These are phyloP conservation scores for Percopsis transmontana DNA, from an alignment of 2,113 vertebrate species.

Conservation along the genomic window DNA sequence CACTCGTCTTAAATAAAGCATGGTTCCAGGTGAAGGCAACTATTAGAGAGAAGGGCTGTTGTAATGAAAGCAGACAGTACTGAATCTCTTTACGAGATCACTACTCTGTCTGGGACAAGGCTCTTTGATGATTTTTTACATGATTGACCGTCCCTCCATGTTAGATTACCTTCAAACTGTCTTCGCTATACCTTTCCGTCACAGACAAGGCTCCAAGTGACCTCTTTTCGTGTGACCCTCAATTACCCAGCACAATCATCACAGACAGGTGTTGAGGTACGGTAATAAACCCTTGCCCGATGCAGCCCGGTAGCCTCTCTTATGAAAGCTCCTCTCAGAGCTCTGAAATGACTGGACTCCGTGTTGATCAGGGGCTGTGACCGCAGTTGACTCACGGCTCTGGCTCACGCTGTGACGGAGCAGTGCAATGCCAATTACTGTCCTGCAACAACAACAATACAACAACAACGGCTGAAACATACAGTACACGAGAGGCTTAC, in stretches of 20 bases:
- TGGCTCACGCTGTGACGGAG: constrained; percentile 26
- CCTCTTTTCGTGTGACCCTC: constrained; percentile 67
- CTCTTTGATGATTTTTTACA: constrained; percentile 48
- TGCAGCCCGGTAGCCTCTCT: constrained; percentile 44
- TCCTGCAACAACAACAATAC: background rate
- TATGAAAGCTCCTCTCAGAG: constrained; percentile 55
- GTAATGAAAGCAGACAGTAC: constrained; percentile 35
- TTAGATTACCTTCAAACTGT: constrained; percentile 51
- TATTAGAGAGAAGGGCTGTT: constrained; percentile 38
- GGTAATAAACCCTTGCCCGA: constrained; percentile 64
- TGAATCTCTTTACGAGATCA: constrained; percentile 60
- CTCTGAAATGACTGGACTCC: constrained; percentile 53
- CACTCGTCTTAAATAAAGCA: constrained; percentile 44
- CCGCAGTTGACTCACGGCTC: constrained; percentile 56
- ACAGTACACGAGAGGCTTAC: no score
- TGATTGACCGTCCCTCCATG: constrained; percentile 61
- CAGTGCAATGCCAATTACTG: constrained; percentile 20
- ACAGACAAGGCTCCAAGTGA: constrained; percentile 54
- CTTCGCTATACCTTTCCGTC: constrained; percentile 56
- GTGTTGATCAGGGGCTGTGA: constrained; percentile 58
- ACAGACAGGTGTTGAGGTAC: constrained; percentile 69
- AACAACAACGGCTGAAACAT: no score
- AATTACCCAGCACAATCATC: constrained; percentile 71
- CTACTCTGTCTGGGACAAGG: constrained; percentile 38
- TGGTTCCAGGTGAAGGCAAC: constrained; percentile 33